Evolutionary conservation across 2,113 vertebrate genomes (phyloP), one percentile per base, ranked within the genome.

Genomic region (Tretioscincus oriximinensis): DNA sequence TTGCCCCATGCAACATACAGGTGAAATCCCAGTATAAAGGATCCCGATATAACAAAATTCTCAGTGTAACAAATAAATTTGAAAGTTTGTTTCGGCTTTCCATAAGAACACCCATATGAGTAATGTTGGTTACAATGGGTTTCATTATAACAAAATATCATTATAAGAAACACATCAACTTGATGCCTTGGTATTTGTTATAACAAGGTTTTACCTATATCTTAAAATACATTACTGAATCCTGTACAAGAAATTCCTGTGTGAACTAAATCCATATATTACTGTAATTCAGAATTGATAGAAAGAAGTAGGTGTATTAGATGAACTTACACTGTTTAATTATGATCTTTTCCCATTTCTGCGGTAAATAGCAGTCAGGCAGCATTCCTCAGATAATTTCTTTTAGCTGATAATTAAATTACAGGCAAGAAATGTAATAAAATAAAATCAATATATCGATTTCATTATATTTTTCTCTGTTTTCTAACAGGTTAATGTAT

Each of bases 401-500:
- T 81, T 14, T 11, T 29, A 24, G 26, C 10, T 81, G 28, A 45
- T 31, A 81, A 35, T 18, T 68, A 26, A 74, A 35, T 16, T 22
- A 60, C 47, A 47, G 20, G n/a, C n/a, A 64, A 47, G 5, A 69
- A 81, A 28, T 65, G 11, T 24, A 60, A 5, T 26, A 73, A 35
- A 29, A 41, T 5, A 12, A 41, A 14, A 45, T 29, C 5, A 65
- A 12, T 65, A 65, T 35, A 20, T 65, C 66, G 72, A 64, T 10
- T n/a, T 24, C 22, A 60, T 65, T 66, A 20, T 61, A 28, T 14
- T 76, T 2, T 69, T 58, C 24, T 58, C 51, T 76, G 78, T 63
- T 89, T 92, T 91, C 92, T 65, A 85, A 86, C 89, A 99, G 98
- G 93, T 97, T 89, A 97, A 97, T 93, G 94, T 93, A 73, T 97